phyloP scores from a whole-genome alignment of 1,140 invertebrate genomes.

The Cylas formicarius region DNA sequence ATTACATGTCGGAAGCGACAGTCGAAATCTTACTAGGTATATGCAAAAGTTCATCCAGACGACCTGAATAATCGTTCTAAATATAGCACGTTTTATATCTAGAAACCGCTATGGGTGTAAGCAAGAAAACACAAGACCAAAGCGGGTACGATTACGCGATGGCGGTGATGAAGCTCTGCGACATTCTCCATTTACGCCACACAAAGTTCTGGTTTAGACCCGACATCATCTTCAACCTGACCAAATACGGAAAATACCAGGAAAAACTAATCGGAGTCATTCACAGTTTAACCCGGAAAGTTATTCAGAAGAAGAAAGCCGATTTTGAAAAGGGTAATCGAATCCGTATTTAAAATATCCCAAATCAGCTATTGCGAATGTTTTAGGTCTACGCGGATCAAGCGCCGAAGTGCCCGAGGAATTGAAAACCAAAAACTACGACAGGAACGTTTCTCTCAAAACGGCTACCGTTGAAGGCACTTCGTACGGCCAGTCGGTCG shows the following conservation, averaged over 20 bases:
- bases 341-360: conserved; percentile 5
- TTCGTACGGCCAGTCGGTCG: conserved; percentile 64
- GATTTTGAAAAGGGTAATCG: conserved; percentile 54
- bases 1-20: conserved; percentile 78
- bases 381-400: conserved; percentile 45
- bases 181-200: conserved; percentile 75
- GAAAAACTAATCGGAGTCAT: conserved; percentile 50
- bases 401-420: conserved; percentile 41
- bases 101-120: conserved; percentile 79
- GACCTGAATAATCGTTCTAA: conserved; percentile 16
- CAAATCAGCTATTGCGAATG: background rate
- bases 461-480: conserved; percentile 55
- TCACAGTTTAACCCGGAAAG: conserved; percentile 66
- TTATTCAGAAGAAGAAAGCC: conserved; percentile 36
- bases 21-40: conserved; percentile 72
- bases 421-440: conserved; percentile 33
- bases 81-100: conserved; percentile 18
- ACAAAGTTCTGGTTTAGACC: conserved; percentile 75
- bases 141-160: conserved; percentile 74
- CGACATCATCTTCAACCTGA: conserved; percentile 72
- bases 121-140: conserved; percentile 63
- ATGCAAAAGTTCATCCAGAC: conserved; percentile 19
- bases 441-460: conserved; percentile 22
- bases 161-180: conserved; percentile 81
- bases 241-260: conserved; percentile 52